phyloP scores from a whole-genome alignment of 2,888 invertebrate genomes.

The Xanthia icteritia region DNA sequence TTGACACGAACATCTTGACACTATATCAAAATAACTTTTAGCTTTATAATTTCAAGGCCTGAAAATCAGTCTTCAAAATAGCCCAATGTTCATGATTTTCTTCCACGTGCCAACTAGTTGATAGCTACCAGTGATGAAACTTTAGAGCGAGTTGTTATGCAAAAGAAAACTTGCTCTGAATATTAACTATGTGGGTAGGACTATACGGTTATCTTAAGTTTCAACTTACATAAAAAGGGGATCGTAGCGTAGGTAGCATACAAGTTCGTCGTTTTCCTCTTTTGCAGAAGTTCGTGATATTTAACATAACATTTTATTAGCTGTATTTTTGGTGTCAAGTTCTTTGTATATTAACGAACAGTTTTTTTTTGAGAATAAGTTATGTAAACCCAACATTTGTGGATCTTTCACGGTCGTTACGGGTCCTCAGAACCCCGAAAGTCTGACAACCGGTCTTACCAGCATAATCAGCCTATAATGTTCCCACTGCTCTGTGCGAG shows the following conservation, averaged over 20 bases:
- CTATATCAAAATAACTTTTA: background rate
- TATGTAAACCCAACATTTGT: too few relatives aligned
- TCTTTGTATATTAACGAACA: background rate
- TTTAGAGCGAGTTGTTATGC: background rate
- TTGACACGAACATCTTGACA: background rate
- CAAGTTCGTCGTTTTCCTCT: background rate
- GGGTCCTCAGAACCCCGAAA: too few relatives aligned
- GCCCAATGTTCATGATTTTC: background rate
- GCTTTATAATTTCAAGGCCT: background rate
- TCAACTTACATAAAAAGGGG: slow-evolving; percentile 3
- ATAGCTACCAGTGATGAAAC: slow-evolving; percentile 4
- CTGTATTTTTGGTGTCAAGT: background rate
- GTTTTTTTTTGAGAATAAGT: too few relatives aligned
- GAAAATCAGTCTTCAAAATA: background rate
- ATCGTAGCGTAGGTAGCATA: background rate
- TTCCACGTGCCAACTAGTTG: slow-evolving; percentile 1
- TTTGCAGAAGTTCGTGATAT: slow-evolving; percentile 8
- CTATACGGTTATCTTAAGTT: background rate
- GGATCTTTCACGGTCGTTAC: too few relatives aligned
- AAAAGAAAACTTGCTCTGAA: slow-evolving; percentile 29
- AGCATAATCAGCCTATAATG: background rate
- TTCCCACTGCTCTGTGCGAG: background rate
- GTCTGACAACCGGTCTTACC: too few relatives aligned
- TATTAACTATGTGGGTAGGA: slow-evolving; percentile 22
- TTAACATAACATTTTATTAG: background rate